Evolutionary conservation across 35 echinoderm and acorn worm genomes (phyloP).

Genomic region (Ptychodera flava): DNA sequence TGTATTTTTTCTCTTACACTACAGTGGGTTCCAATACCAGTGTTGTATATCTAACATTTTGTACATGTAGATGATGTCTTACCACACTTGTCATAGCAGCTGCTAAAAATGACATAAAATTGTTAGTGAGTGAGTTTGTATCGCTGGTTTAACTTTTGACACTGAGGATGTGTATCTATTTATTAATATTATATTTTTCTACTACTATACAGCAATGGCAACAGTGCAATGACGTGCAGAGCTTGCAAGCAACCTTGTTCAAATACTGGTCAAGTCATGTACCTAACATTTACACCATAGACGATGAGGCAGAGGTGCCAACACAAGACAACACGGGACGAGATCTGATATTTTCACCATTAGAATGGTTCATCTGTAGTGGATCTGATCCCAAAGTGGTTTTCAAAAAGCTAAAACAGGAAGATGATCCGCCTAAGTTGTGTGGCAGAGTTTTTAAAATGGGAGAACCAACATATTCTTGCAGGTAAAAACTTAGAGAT

Average conservation of each 20-base stretch:
- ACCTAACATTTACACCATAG: slow-evolving; percentile 51
- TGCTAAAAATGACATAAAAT: too few species aligned
- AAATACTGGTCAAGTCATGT: slow-evolving; percentile 40
- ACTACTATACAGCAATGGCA: neutral
- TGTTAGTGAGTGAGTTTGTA: too few species aligned
- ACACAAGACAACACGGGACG: neutral
- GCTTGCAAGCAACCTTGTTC: neutral
- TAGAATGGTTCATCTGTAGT: slow-evolving; percentile 90
- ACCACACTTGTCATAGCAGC: too few species aligned
- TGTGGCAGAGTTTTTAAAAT: slow-evolving; percentile 91
- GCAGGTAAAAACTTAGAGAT: too few species aligned
- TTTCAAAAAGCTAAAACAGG: slow-evolving; percentile 49
- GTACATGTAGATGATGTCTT: neutral
- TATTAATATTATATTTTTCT: neutral
- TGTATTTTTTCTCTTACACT: too few species aligned
- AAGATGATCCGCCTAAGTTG: slow-evolving; percentile 72
- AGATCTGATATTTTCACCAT: slow-evolving; percentile 13
- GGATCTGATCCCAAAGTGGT: slow-evolving; percentile 34
- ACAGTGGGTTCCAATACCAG: too few species aligned
- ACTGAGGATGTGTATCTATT: neutral
- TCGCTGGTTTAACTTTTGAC: too few species aligned
- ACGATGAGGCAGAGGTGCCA: slow-evolving; percentile 44
- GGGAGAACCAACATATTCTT: slow-evolving; percentile 92
- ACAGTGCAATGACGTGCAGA: neutral
- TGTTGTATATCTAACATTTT: neutral